phyloP scores from a whole-genome alignment of 2,113 vertebrate genomes.

The Melanerpes aurifrons region DNA sequence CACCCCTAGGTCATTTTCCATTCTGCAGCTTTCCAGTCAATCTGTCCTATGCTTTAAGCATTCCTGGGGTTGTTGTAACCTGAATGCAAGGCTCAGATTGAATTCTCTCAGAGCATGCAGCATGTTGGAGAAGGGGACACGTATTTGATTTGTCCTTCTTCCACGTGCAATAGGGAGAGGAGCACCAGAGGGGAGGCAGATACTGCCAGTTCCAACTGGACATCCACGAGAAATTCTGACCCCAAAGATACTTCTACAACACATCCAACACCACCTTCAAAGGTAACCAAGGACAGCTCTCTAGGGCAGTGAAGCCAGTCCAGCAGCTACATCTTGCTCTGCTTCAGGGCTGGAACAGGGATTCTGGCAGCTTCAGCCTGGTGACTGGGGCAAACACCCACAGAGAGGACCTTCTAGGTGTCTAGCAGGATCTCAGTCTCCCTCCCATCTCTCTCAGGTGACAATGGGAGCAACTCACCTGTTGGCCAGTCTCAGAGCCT shows the following conservation, averaged over 20 bases:
- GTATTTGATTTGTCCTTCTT: accelerated
- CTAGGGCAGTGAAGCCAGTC: neutral
- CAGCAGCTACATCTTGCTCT: neutral
- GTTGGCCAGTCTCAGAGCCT: constrained; percentile 81
- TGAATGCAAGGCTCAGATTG: neutral
- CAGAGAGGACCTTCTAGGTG: neutral
- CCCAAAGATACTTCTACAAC: neutral
- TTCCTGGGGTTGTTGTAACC: neutral
- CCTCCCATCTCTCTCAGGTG: neutral
- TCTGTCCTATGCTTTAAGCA: neutral
- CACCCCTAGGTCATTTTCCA: neutral
- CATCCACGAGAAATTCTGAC: neutral
- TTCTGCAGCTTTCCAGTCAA: neutral
- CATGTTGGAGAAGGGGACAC: accelerated
- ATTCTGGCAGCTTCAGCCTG: neutral
- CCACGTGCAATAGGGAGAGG: neutral
- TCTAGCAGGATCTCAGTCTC: neutral
- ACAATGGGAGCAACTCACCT: constrained; percentile 70
- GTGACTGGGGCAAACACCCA: neutral
- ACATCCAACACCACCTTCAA: neutral
- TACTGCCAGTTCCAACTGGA: neutral
- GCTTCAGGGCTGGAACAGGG: neutral
- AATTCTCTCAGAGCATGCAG: accelerated
- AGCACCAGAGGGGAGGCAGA: neutral
- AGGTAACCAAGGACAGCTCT: neutral